phyloP scores from a whole-genome alignment of 2,797 vertebrate species.

The Acipenser ruthenus region DNA sequence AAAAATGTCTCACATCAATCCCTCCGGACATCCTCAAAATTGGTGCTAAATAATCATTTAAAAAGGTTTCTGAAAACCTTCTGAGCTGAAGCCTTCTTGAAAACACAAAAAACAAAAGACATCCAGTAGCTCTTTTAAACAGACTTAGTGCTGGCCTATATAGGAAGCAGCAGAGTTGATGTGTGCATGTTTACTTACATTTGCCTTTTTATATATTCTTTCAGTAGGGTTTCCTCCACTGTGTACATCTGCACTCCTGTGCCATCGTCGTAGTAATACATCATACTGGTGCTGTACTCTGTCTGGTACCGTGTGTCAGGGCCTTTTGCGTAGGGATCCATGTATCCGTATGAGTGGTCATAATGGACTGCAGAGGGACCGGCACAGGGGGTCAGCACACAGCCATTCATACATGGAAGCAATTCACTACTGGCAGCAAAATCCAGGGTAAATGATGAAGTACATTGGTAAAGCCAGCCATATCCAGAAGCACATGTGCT shows the following conservation, averaged over 20 bases:
- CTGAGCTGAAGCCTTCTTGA: not conserved
- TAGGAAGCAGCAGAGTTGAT: no score
- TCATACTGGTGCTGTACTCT: conserved; percentile 69
- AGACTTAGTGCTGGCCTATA: no score
- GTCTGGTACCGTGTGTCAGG: conserved; percentile 46
- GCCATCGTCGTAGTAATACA: conserved; percentile 86
- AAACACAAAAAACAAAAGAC: no score
- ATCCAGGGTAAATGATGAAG: no score
- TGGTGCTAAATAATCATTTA: not conserved
- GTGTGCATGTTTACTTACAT: conserved; percentile 68
- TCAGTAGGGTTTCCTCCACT: conserved; percentile 84
- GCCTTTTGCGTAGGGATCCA: conserved; percentile 59
- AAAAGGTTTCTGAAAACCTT: not conserved
- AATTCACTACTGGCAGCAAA: not conserved
- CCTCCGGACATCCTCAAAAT: no score
- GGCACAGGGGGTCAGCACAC: not conserved
- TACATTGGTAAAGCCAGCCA: no score
- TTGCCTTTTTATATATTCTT: conserved; percentile 90
- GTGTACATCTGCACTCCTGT: conserved; percentile 82
- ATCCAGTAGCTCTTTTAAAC: no score
- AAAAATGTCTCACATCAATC: no score
- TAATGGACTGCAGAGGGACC: conserved; percentile 60
- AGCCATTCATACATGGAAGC: not conserved
- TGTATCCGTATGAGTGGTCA: conserved; percentile 66
- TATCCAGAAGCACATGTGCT: no score